These are phyloP conservation scores for Ganaspis sp. DNA, from an alignment of 1,140 invertebrate species.

Conservation along the genomic window DNA sequence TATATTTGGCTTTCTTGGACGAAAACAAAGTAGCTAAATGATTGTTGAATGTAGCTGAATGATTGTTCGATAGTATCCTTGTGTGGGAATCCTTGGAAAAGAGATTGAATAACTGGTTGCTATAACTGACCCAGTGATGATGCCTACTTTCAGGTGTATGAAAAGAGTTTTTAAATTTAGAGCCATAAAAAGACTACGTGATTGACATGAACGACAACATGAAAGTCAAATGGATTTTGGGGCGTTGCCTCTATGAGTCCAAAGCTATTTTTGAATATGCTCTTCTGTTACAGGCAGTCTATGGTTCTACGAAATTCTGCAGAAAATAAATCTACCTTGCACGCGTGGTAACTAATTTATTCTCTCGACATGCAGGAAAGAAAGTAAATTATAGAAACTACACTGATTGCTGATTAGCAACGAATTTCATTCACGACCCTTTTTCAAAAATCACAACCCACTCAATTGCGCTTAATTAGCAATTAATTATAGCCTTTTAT, in stretches of 20 bases:
- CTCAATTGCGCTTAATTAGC: too few species aligned
- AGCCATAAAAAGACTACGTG: conserved; percentile 18
- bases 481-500: too few species aligned
- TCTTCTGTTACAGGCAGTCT: conserved; percentile 52
- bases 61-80: too few species aligned
- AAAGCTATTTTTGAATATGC: conserved; percentile 59
- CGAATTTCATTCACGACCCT: too few species aligned
- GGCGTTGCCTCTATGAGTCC: conserved; percentile 57
- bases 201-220: conserved; percentile 1
- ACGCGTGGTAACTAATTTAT: conserved; percentile 15
- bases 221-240: conserved; percentile 43
- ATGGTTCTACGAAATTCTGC: conserved; percentile 62
- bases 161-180: conserved; percentile 11
- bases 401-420: background rate
- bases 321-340: conserved; percentile 63
- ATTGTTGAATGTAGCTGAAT: too few species aligned
- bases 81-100: background rate
- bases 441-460: too few species aligned
- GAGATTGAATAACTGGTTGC: conserved; percentile 4
- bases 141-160: background rate
- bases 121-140: conserved; percentile 13
- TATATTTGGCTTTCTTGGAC: too few species aligned
- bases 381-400: background rate
- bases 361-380: background rate
- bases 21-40: too few species aligned